These are phyloP conservation scores for Serranus cabrilla DNA, from an alignment of 2,797 vertebrate genomes.

Conservation along the genomic window DNA sequence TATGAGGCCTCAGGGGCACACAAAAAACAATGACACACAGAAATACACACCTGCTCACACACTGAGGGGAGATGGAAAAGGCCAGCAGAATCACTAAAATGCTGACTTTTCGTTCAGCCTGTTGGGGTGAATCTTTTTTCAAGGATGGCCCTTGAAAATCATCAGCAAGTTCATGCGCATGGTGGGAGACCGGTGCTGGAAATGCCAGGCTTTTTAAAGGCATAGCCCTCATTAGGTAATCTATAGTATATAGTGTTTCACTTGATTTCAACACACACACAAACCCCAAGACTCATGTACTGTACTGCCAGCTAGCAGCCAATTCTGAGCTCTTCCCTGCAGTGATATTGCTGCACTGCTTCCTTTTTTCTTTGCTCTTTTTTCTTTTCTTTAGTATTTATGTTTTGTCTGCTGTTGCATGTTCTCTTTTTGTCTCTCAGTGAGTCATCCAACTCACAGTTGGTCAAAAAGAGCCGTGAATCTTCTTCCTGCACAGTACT, in stretches of 20 bases:
- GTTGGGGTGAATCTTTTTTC: constrained; percentile 4
- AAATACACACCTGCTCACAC: constrained; percentile 1
- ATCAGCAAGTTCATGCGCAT: constrained; percentile 31
- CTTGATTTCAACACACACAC: constrained; percentile 40
- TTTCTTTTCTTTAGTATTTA: neutral
- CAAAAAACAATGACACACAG: constrained; percentile 38
- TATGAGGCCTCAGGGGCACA: constrained; percentile 50
- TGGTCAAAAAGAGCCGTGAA: constrained; percentile 13
- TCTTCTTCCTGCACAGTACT: neutral
- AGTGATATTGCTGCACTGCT: constrained; percentile 11
- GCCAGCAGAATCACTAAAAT: constrained; percentile 32
- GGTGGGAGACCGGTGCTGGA: constrained; percentile 35
- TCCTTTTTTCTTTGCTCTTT: no score
- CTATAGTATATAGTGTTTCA: constrained; percentile 28
- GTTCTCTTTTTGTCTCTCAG: constrained; percentile 9
- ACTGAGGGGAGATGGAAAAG: constrained; percentile 22
- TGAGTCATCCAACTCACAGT: constrained; percentile 28
- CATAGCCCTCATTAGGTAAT: constrained; percentile 60
- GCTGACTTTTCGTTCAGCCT: constrained; percentile 58
- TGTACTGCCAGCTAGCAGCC: constrained; percentile 12
- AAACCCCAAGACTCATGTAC: neutral
- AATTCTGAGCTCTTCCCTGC: constrained; percentile 35
- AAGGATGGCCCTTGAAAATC: constrained; percentile 35
- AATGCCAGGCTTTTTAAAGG: constrained; percentile 61
- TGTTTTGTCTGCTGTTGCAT: neutral